Evolutionary conservation across 53 echinoderm and acorn worm species (phyloP).

Genomic region (Crossaster papposus): DNA sequence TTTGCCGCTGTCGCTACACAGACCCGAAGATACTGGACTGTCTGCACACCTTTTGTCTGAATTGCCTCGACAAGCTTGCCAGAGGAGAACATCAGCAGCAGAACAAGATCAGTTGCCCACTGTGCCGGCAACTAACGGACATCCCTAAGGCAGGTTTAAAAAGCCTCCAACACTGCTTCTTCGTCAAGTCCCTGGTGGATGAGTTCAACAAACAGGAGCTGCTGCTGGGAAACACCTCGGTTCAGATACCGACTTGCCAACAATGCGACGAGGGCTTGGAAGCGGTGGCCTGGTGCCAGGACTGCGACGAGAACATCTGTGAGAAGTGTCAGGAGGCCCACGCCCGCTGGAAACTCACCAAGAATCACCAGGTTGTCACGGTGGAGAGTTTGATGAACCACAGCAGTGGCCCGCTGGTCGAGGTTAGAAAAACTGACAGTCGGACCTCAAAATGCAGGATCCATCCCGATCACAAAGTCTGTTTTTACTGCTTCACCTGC

Average conservation of each 20-base stretch:
- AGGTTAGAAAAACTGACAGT: not conserved
- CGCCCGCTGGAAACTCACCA: slow-evolving; percentile 1
- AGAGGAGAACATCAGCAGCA: not conserved
- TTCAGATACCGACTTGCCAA: not conserved
- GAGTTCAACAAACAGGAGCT: slow-evolving; percentile 36
- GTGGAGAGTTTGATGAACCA: slow-evolving; percentile 18
- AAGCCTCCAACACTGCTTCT: slow-evolving; percentile 12
- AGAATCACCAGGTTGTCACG: slow-evolving; percentile 20
- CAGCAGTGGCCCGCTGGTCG: not conserved
- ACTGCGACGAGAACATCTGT: slow-evolving; percentile 46
- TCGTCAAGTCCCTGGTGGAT: slow-evolving; percentile 34
- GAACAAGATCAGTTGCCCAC: slow-evolving; percentile 6
- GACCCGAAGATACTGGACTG: slow-evolving; percentile 36
- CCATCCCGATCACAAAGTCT: not conserved
- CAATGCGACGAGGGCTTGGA: slow-evolving; percentile 24
- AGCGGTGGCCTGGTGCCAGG: slow-evolving; percentile 14
- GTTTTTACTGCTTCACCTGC: slow-evolving; percentile 23
- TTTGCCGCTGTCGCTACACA: slow-evolving; percentile 35
- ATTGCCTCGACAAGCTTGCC: slow-evolving; percentile 12
- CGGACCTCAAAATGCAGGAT: not conserved
- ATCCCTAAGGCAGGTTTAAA: slow-evolving; percentile 19
- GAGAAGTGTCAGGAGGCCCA: slow-evolving; percentile 18
- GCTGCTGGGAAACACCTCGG: not conserved
- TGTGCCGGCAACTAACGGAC: slow-evolving; percentile 12
- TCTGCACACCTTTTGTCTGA: slow-evolving; percentile 35